A percentile compares a stretch with the other conserved stretches of the same genome.
Conservation (phyloP, 2,888 invertebrate genomes). For the Stenichneumon culpator region DNA sequence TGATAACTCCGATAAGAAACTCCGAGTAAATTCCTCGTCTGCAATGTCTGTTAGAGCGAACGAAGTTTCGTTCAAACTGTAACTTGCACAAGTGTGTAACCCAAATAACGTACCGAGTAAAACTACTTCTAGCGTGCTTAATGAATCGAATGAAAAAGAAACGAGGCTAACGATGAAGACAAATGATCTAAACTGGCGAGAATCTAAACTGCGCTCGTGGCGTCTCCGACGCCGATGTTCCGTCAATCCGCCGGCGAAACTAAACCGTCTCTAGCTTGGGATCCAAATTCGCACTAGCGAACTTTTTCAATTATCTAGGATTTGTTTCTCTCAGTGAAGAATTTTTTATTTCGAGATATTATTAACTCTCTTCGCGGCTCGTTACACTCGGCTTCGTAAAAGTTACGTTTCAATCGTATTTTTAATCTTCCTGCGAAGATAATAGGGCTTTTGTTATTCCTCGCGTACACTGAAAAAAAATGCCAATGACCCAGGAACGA, state of each 20-base stretch:
- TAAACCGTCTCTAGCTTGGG: conserved; percentile 9
- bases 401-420: neutral
- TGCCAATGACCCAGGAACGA: neutral
- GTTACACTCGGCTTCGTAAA: neutral
- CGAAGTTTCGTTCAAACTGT: conserved; percentile 12
- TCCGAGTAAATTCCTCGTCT: conserved; percentile 8
- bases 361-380: neutral
- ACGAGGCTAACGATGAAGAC: conserved; percentile 78
- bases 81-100: conserved; percentile 43
- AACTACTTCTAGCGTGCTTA: conserved; percentile 67
- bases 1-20: conserved; percentile 19
- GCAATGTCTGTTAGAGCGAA: neutral
- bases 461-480: neutral
- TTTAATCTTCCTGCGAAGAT: neutral
- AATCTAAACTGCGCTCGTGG: conserved; percentile 10
- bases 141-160: conserved; percentile 76
- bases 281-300: conserved; percentile 50
- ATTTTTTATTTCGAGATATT: conserved; percentile 34
- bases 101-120: conserved; percentile 46
- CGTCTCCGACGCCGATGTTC: conserved; percentile 11
- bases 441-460: neutral
- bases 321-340: conserved; percentile 24
- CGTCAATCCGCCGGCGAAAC: conserved; percentile 28
- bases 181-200: conserved; percentile 73
- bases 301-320: conserved; percentile 31